Evolutionary conservation across 2,113 vertebrate genomes (phyloP).

Genomic region (Anas platyrhynchos): DNA sequence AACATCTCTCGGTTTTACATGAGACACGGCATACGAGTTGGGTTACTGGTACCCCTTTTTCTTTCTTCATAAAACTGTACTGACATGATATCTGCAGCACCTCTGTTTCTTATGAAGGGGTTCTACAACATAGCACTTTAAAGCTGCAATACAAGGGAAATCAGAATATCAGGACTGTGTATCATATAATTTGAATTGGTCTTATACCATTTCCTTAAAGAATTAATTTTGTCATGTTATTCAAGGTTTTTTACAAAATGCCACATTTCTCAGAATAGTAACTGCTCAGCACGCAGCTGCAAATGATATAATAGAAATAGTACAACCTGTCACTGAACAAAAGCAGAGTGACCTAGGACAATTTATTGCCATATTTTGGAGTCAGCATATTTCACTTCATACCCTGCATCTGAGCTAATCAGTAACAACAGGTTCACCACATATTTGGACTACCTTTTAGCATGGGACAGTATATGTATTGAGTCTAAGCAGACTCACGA

Average conservation of each 20-base stretch:
- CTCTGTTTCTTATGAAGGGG: slow-evolving; percentile 68
- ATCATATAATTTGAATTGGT: background rate
- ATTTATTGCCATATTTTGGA: slow-evolving; percentile 1
- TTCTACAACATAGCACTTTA: slow-evolving; percentile 76
- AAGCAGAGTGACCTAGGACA: background rate
- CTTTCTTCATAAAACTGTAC: slow-evolving; percentile 21
- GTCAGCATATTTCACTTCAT: background rate
- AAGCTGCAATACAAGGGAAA: slow-evolving; percentile 83
- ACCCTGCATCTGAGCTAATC: background rate
- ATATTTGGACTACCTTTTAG: background rate
- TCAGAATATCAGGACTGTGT: background rate
- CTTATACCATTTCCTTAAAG: background rate
- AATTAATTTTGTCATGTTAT: slow-evolving; percentile 18
- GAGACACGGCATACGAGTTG: slow-evolving; percentile 36
- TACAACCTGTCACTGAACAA: background rate
- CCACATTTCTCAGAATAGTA: background rate
- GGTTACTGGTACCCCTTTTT: slow-evolving; percentile 9
- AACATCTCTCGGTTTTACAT: slow-evolving; percentile 32
- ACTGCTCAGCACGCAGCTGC: background rate
- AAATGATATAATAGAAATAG: background rate
- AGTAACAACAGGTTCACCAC: background rate
- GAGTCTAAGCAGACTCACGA: background rate
- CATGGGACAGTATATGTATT: rapidly evolving
- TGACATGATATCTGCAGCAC: slow-evolving; percentile 68
- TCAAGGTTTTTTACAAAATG: slow-evolving; percentile 43